A percentile compares a stretch with the other conserved stretches of the same genome.
These are phyloP conservation scores for Cercopithecus diana DNA, from an alignment of 2,797 vertebrate species.

Conservation along the genomic window DNA sequence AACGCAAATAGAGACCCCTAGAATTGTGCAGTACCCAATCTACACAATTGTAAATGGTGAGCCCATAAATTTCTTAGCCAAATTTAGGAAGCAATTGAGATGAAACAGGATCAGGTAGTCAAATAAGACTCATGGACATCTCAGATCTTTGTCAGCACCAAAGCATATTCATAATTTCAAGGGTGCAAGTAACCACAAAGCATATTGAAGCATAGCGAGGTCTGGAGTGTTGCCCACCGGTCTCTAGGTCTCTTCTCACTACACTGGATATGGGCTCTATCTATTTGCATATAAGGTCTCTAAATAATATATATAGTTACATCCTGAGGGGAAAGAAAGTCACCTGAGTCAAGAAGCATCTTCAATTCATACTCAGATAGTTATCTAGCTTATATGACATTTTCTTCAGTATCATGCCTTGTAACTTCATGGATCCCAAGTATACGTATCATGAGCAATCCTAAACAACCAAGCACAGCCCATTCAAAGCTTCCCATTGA, in stretches of 20 bases:
- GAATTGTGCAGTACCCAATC: neutral
- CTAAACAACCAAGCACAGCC: neutral
- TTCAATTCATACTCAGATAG: neutral
- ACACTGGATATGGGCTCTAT: neutral
- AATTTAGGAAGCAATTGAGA: neutral
- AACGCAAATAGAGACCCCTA: neutral
- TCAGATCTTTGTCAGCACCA: neutral
- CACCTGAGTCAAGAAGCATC: neutral
- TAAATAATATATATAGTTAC: neutral
- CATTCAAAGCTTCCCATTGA: neutral
- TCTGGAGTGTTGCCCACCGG: neutral
- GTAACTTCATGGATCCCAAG: neutral
- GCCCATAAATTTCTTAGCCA: neutral
- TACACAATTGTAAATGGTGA: no score
- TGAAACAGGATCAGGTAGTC: neutral
- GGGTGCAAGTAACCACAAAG: neutral
- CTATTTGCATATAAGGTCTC: neutral
- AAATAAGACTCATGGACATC: neutral
- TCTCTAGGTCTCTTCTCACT: neutral
- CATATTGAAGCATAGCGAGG: neutral
- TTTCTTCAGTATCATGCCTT: neutral
- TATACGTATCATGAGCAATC: neutral
- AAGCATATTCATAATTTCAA: neutral
- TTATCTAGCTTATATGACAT: neutral
- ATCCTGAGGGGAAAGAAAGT: neutral